phyloP scores from a whole-genome alignment of 2,797 vertebrate species.

The Danio aesculapii region DNA sequence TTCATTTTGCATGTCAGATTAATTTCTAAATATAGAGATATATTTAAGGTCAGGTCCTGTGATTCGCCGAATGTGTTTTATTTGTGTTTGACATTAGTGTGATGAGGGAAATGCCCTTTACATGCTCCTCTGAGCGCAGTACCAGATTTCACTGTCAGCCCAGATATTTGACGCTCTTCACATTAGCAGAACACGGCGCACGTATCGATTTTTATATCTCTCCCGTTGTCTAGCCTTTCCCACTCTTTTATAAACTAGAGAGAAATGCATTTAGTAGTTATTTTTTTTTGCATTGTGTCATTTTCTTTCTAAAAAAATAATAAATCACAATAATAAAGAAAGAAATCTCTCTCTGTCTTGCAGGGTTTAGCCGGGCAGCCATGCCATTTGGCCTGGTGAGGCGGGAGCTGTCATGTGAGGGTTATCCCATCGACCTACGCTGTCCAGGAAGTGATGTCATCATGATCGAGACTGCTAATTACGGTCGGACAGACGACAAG shows the following conservation, averaged over 20 bases:
- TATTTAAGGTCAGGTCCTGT: slow-evolving; percentile 39
- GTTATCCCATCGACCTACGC: slow-evolving; percentile 97
- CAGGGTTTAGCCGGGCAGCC: slow-evolving; percentile 95
- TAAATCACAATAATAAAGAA: neutral
- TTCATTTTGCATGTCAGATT: slow-evolving; percentile 24
- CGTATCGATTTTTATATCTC: slow-evolving; percentile 81
- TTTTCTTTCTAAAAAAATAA: slow-evolving; percentile 47
- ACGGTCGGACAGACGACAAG: slow-evolving; percentile 98
- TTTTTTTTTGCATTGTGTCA: slow-evolving; percentile 71
- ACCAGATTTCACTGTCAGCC: slow-evolving; percentile 78
- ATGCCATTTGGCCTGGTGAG: slow-evolving; percentile 96
- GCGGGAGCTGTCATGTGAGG: slow-evolving; percentile 97
- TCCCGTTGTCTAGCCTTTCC: slow-evolving; percentile 17
- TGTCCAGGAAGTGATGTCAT: slow-evolving; percentile 99
- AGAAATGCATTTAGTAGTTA: slow-evolving; percentile 80
- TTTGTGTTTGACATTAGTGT: slow-evolving; percentile 75
- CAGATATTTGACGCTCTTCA: slow-evolving; percentile 82
- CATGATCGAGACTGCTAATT: slow-evolving; percentile 99
- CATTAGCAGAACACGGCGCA: slow-evolving; percentile 81
- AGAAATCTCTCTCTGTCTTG: slow-evolving; percentile 40
- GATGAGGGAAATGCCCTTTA: slow-evolving; percentile 72
- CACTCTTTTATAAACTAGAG: slow-evolving; percentile 76
- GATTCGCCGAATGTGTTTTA: slow-evolving; percentile 47
- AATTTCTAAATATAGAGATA: slow-evolving; percentile 44
- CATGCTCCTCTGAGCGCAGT: slow-evolving; percentile 55